These are phyloP conservation scores for Cotesia chilonis DNA, from an alignment of 1,140 invertebrate genomes.

Conservation along the genomic window DNA sequence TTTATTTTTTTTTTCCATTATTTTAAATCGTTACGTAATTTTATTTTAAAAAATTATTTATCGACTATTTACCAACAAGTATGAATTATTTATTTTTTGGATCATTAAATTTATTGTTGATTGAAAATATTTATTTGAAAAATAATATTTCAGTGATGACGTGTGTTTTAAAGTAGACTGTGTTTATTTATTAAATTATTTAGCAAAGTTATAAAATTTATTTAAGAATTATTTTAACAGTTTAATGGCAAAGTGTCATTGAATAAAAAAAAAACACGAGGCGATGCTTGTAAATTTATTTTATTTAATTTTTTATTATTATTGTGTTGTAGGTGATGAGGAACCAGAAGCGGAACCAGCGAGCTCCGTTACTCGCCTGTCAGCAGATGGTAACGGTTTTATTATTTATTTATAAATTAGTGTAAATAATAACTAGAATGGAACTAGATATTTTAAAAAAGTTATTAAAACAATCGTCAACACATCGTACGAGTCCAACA, in stretches of 20 bases:
- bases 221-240: not conserved
- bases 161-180: not conserved
- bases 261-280: no score
- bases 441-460: no score
- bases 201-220: not conserved
- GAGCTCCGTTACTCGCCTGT: conserved; percentile 60
- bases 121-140: not conserved
- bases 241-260: no score
- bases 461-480: not conserved
- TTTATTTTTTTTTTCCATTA: not conserved
- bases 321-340: conserved; percentile 55
- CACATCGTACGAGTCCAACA: not conserved
- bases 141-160: not conserved
- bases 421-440: not conserved
- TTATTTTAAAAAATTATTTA: no score
- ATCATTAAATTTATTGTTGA: not conserved
- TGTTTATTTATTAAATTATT: not conserved
- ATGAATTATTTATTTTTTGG: conserved; percentile 11
- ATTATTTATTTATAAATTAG: conserved; percentile 4
- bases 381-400: conserved; percentile 55
- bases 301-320: not conserved
- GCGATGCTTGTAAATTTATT: not conserved
- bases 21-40: no score
- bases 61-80: not conserved
- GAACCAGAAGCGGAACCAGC: conserved; percentile 57